Percentiles rank a stretch among this genome's conserved stretches.
Conservation (phyloP, 2,113 vertebrate genomes). For the Sitta europaea region DNA sequence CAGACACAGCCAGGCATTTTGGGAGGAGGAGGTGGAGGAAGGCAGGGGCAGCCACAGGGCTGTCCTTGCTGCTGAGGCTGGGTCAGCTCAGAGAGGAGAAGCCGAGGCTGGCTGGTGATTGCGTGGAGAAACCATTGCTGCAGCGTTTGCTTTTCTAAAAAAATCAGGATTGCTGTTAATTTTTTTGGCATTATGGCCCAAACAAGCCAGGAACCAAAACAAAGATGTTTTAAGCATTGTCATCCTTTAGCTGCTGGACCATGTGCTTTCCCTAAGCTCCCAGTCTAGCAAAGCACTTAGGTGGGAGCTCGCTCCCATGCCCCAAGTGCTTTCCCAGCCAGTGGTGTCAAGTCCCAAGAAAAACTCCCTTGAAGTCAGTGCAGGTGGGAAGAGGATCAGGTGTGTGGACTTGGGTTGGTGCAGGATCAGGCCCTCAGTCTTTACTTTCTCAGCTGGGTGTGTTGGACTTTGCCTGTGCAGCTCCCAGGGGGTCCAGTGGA, state of each 20-base stretch:
- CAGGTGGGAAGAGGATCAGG: not conserved
- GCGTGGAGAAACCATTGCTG: not conserved
- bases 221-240: not conserved
- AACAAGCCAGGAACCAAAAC: slow-evolving; percentile 14
- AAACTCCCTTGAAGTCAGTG: not conserved
- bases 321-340: not conserved
- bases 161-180: not conserved
- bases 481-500: slow-evolving; percentile 1
- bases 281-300: not conserved
- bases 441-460: not conserved
- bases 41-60: not conserved
- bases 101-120: not conserved
- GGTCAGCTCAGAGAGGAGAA: accelerated
- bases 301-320: not conserved
- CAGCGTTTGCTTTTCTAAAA: not conserved
- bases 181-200: not conserved
- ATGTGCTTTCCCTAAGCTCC: not conserved
- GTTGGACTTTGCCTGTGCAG: slow-evolving; percentile 42
- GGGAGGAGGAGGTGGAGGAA: not conserved
- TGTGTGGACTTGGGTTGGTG: not conserved
- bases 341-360: not conserved
- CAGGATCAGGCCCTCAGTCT: not conserved
- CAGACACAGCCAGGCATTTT: not conserved
- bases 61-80: not conserved
- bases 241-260: not conserved